Percentiles rank a stretch among this genome's conserved stretches.
Conservation (phyloP, 2,888 invertebrate genomes). For the Dichetophora obliterata region DNA sequence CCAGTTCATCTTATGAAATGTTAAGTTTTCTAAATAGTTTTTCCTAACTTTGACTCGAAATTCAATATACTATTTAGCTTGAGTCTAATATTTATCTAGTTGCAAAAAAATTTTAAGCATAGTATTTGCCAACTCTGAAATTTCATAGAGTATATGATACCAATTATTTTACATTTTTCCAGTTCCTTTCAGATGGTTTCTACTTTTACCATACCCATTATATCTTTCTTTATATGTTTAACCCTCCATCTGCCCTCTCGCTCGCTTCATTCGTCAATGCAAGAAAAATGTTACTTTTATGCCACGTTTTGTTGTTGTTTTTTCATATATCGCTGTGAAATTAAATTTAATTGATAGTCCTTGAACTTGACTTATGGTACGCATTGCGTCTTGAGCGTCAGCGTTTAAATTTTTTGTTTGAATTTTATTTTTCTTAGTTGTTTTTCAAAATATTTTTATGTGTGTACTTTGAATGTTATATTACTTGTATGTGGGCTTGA, state of each 20-base stretch:
- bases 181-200: background rate
- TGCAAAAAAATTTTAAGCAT: no score
- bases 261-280: background rate
- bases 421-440: background rate
- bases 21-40: no score
- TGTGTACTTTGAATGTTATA: slow-evolving; percentile 25
- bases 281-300: slow-evolving; percentile 43
- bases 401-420: background rate
- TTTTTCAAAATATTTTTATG: background rate
- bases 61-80: no score
- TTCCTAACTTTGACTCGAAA: no score
- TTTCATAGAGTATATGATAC: no score
- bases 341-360: slow-evolving; percentile 66
- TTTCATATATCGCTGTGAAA: slow-evolving; percentile 47
- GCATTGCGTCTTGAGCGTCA: slow-evolving; percentile 44
- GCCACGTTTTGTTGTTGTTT: slow-evolving; percentile 42
- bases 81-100: no score
- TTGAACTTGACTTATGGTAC: slow-evolving; percentile 65
- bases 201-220: no score
- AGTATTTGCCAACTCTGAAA: no score
- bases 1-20: no score
- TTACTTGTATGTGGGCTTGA: background rate
- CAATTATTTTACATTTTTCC: slow-evolving; percentile 17
- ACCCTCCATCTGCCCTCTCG: background rate
- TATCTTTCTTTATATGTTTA: background rate